A percentile compares a stretch with the other conserved stretches of the same genome.
phyloP scores from a whole-genome alignment of 2,888 invertebrate species.

The Ophion ellenae region DNA sequence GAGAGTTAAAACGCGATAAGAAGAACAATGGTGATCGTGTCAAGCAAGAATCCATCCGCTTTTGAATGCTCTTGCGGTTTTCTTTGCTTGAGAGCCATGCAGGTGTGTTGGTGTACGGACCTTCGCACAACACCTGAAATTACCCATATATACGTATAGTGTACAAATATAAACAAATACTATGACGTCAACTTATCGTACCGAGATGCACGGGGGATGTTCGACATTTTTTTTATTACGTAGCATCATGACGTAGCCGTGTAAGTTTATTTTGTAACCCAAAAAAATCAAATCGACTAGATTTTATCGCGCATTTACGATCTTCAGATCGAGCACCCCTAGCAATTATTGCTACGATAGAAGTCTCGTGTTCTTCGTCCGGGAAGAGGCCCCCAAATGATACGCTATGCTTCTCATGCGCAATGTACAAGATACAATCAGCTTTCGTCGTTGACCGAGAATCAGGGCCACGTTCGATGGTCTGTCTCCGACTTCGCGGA shows the following conservation, averaged over 20 bases:
- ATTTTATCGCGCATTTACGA: constrained; percentile 45
- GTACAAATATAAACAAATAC: too few relatives aligned
- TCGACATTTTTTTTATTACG: not conserved
- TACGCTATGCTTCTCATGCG: constrained; percentile 20
- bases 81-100: constrained; percentile 5
- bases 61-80: constrained; percentile 37
- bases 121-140: not conserved
- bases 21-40: constrained; percentile 61
- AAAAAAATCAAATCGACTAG: constrained; percentile 19
- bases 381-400: constrained; percentile 24
- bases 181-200: not conserved
- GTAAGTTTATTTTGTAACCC: not conserved
- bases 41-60: constrained; percentile 52
- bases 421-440: constrained; percentile 56
- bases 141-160: too few relatives aligned
- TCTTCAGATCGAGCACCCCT: constrained; percentile 24
- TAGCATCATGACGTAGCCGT: not conserved
- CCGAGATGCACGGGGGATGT: not conserved
- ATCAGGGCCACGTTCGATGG: constrained; percentile 32
- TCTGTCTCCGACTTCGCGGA: constrained; percentile 56
- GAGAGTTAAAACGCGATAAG: constrained; percentile 62
- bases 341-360: constrained; percentile 19
- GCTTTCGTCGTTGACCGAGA: constrained; percentile 49
- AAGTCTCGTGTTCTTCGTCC: constrained; percentile 32
- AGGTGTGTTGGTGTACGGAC: constrained; percentile 22